phyloP scores from a whole-genome alignment of 1,140 invertebrate genomes.

The Brachionus rotundiformis region DNA sequence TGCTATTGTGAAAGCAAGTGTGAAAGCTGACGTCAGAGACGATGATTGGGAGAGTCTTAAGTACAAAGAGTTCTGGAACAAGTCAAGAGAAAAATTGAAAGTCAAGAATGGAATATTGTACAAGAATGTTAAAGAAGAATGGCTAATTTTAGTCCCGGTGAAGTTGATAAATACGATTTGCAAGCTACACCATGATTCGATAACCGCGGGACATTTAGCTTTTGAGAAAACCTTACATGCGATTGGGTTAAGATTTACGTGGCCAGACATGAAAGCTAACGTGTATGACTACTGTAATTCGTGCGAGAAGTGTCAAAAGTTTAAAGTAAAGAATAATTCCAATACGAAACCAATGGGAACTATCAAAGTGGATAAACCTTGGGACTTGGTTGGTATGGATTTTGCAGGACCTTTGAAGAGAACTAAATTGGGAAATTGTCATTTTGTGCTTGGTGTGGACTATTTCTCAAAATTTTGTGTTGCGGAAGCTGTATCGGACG shows the following conservation, averaged over 20 bases:
- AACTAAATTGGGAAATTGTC: conserved; percentile 8
- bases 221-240: conserved; percentile 12
- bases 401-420: not conserved
- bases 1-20: conserved; percentile 15
- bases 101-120: not conserved
- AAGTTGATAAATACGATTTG: conserved; percentile 7
- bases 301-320: conserved; percentile 8
- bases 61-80: not conserved
- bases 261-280: conserved; percentile 5
- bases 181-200: conserved; percentile 10
- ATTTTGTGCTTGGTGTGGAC: not conserved
- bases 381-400: conserved; percentile 3
- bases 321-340: conserved; percentile 4
- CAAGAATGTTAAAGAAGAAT: conserved; percentile 18
- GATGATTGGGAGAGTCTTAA: conserved; percentile 22
- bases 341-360: not conserved
- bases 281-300: conserved; percentile 13
- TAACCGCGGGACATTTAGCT: conserved; percentile 14
- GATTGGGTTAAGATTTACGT: not conserved
- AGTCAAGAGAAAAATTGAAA: not conserved
- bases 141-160: not conserved
- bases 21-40: not conserved
- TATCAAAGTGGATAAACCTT: conserved; percentile 8
- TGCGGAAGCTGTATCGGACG: not conserved
- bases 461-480: not conserved